These are phyloP conservation scores for Tetraodon nigroviridis DNA, from an alignment of 2,113 vertebrate genomes.

Conservation along the genomic window DNA sequence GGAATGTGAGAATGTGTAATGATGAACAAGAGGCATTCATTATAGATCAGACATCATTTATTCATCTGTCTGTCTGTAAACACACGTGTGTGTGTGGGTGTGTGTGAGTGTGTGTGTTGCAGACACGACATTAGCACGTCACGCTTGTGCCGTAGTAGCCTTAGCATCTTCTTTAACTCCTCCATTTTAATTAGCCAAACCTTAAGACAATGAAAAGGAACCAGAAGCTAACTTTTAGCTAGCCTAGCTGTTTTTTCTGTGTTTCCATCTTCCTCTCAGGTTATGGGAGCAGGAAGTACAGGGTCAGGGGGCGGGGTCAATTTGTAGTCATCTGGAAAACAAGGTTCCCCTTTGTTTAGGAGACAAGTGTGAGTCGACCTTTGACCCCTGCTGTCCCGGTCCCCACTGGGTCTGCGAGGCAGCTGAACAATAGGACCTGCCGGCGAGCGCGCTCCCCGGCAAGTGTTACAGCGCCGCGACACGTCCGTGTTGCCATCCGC, in stretches of 20 bases:
- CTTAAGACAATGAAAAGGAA: too few relatives aligned
- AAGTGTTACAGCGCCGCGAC: slow-evolving; percentile 54
- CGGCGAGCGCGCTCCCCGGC: slow-evolving; percentile 46
- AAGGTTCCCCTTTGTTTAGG: slow-evolving; percentile 44
- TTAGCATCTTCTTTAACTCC: too few relatives aligned
- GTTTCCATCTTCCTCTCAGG: background rate
- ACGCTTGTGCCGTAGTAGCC: too few relatives aligned
- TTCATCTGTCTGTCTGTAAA: slow-evolving; percentile 69
- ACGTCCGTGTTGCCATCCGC: slow-evolving; percentile 55
- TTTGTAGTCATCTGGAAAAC: slow-evolving; percentile 65
- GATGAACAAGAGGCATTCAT: slow-evolving; percentile 71
- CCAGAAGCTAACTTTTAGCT: too few relatives aligned
- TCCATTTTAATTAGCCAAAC: too few relatives aligned
- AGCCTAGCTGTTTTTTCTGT: too few relatives aligned
- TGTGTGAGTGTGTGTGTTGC: background rate
- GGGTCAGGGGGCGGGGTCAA: slow-evolving; percentile 23
- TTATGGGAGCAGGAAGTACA: slow-evolving; percentile 11
- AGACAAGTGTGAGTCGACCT: slow-evolving; percentile 35
- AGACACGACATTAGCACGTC: too few relatives aligned
- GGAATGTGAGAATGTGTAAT: slow-evolving; percentile 75
- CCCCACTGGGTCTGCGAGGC: slow-evolving; percentile 41
- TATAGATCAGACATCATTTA: slow-evolving; percentile 78
- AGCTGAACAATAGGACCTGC: slow-evolving; percentile 59
- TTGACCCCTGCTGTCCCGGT: slow-evolving; percentile 32
- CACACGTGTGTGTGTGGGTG: slow-evolving; percentile 70